Conservation (phyloP, 2,113 vertebrate genomes). For the Aptenodytes patagonicus region DNA sequence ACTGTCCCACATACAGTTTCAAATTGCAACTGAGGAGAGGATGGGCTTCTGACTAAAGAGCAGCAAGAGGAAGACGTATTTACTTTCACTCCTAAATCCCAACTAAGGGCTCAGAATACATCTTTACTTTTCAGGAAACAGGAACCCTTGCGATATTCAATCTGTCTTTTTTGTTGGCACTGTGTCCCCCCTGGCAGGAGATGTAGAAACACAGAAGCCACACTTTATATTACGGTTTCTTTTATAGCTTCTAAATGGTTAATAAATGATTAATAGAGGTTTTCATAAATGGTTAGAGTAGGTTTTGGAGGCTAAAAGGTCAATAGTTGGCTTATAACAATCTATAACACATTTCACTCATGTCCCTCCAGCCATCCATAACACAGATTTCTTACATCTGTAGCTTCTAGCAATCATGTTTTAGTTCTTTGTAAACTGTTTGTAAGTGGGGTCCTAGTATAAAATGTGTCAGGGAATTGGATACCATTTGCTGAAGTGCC, state of each 20-base stretch:
- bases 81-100: neutral
- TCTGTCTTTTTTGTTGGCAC: neutral
- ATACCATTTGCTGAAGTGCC: neutral
- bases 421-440: conserved; percentile 34
- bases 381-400: conserved; percentile 33
- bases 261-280: conserved; percentile 50
- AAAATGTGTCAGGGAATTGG: neutral
- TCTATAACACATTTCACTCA: conserved; percentile 19
- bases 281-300: conserved; percentile 34
- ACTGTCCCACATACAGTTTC: neutral
- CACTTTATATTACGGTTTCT: neutral
- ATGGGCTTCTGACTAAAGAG: neutral
- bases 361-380: conserved; percentile 21
- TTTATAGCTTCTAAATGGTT: conserved; percentile 46
- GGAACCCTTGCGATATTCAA: neutral
- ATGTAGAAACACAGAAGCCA: neutral
- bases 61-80: neutral
- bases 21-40: neutral
- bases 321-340: conserved; percentile 27
- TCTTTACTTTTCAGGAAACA: neutral
- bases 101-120: neutral
- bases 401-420: conserved; percentile 39
- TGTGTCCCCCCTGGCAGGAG: neutral
- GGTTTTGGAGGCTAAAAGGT: conserved; percentile 29
- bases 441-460: neutral